phyloP scores from a whole-genome alignment of 2,888 invertebrate species.

The Lysandra coridon region DNA sequence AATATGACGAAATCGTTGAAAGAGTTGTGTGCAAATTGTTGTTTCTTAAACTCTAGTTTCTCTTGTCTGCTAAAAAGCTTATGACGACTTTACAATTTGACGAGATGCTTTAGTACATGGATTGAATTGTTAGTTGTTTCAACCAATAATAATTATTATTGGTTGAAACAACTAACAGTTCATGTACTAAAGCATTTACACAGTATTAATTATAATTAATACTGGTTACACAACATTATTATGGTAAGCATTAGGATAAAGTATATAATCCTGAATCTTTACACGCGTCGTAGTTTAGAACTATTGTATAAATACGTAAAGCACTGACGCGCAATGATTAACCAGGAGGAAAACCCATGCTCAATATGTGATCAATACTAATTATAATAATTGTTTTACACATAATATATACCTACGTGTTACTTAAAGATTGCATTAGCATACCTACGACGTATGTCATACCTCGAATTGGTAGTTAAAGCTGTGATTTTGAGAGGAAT shows the following conservation, averaged over 20 bases:
- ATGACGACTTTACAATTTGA: background rate
- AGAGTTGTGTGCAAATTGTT: too few relatives aligned
- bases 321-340: background rate
- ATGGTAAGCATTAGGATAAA: background rate
- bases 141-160: too few relatives aligned
- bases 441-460: background rate
- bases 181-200: too few relatives aligned
- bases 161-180: too few relatives aligned
- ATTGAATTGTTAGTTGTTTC: too few relatives aligned
- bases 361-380: background rate
- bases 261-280: background rate
- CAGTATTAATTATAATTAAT: too few relatives aligned
- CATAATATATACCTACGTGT: background rate
- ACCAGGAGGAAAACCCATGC: conserved; percentile 5
- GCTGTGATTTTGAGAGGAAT: too few relatives aligned
- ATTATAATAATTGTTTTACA: background rate
- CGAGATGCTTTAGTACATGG: background rate
- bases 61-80: too few relatives aligned
- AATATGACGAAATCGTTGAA: too few relatives aligned
- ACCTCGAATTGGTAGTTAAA: background rate
- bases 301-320: background rate
- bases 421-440: background rate
- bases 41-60: too few relatives aligned
- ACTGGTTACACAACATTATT: too few relatives aligned
- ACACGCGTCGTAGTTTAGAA: background rate